Conservation (phyloP, 2,797 vertebrate species). For the Pipistrellus kuhlii region DNA sequence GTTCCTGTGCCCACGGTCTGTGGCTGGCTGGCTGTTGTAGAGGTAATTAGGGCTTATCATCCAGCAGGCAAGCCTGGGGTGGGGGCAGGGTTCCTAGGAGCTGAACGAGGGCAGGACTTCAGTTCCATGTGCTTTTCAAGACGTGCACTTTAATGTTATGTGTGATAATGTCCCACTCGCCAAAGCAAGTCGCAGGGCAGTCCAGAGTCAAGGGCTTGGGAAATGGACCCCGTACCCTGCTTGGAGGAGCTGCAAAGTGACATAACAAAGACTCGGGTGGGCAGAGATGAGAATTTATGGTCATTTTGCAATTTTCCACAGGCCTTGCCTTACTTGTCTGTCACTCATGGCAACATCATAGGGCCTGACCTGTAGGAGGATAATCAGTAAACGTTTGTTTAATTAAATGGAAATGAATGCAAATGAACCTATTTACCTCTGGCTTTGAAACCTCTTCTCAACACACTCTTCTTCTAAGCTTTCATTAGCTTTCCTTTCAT, state of each 20-base stretch:
- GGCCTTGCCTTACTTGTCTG: not conserved
- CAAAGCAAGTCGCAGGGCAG: not conserved
- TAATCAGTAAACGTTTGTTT: slow-evolving; percentile 65
- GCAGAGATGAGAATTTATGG: not conserved
- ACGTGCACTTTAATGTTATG: not conserved
- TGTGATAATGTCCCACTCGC: not conserved
- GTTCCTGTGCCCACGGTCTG: not conserved
- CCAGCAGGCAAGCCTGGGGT: not conserved
- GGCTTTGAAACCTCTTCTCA: slow-evolving; percentile 35
- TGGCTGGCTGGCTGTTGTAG: not conserved
- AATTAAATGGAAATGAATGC: slow-evolving; percentile 71
- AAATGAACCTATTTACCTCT: slow-evolving; percentile 48
- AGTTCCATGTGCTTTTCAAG: not conserved
- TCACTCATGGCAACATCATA: not conserved
- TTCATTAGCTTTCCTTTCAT: not conserved
- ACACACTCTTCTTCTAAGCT: not conserved
- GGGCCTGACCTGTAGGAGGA: not conserved
- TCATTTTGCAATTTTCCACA: not conserved
- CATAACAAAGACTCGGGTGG: not conserved
- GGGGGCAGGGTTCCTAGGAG: not conserved
- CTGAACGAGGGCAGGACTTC: not conserved
- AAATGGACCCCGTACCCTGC: not conserved
- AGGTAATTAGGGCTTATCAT: not conserved
- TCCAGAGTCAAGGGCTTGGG: not conserved
- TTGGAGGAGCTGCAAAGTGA: not conserved